Base-by-base conservation (phyloP, 2,113 vertebrate genomes). In the Oplegnathus fasciatus region DNA sequence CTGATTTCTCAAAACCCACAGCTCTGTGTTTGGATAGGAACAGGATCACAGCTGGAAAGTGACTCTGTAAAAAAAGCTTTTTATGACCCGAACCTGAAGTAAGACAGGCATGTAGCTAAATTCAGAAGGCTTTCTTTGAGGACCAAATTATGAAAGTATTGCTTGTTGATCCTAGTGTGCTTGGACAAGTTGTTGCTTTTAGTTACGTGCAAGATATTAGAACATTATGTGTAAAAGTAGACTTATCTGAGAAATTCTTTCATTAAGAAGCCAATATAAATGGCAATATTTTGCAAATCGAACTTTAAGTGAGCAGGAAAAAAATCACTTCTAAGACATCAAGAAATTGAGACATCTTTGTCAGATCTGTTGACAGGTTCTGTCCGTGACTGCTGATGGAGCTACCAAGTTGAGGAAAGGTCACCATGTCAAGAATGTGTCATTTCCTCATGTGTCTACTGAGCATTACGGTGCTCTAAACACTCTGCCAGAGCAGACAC, bases 21-120 rank as follows among this genome's bases (percentile, higher is more conserved):
- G 78, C 80, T 89, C 67, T 74, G 68, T 94, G 85, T 93, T 94
- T 94, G 66, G 37, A 91, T 88, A 84, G 83, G 62, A 93, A 87
- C 79, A 86, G 61, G 80, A 91, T 92, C 91, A 68, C 78, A 79
- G 81, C 75, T 89, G 86, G 76, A 88, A 87, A 91, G 75, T 62
- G 68, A 86, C 75, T 93, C 22, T 88, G 72, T 88, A 78, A 88
- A 26, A 84, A 28, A 80, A 57, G 13, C 10, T 66, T 83, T 84
- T 86, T 65, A 89, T 89, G 88, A 84, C 57, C 70, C 13, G 15
- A 74, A 61, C 80, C 72, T 83, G 71, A 86, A 75, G 79, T 75
- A 34, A 86, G 80, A 60, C 74, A 89, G 74, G 44, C 85, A 64
- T 34, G 44, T 30, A 88, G 84, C 76, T 89, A 24, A 66, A 52